Conservation (phyloP, 2,797 vertebrate species). For the Scleropages formosus region DNA sequence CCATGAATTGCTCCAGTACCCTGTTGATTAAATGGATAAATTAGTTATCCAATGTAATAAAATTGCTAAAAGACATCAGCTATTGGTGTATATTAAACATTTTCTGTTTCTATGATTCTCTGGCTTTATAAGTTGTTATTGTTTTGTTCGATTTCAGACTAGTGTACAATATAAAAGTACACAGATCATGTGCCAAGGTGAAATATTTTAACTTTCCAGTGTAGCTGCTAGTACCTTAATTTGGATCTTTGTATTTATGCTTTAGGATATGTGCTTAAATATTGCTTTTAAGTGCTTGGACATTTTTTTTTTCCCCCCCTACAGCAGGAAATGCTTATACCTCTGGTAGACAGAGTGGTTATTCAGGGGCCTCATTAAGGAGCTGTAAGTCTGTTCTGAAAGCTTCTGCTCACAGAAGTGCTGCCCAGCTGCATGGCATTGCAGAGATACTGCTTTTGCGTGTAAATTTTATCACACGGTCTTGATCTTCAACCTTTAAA, state of each 20-base stretch:
- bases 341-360: conserved; percentile 75
- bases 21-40: no score
- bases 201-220: no score
- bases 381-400: conserved; percentile 75
- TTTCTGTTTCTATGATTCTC: no score
- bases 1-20: no score
- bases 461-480: conserved; percentile 40
- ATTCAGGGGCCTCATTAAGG: conserved; percentile 67
- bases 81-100: not conserved
- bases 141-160: no score
- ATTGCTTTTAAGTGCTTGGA: not conserved
- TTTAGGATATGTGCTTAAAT: not conserved
- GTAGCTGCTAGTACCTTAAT: no score
- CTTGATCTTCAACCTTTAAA: no score
- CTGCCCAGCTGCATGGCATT: conserved; percentile 73
- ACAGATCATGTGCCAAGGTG: no score
- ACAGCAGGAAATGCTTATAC: conserved; percentile 68
- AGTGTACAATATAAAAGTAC: no score
- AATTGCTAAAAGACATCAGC: no score
- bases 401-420: conserved; percentile 70
- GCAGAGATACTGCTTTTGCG: conserved; percentile 55
- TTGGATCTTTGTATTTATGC: not conserved
- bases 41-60: no score
- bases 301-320: conserved; percentile 53
- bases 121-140: no score